Evolutionary conservation across 1,140 invertebrate species (phyloP).

Genomic region (Calephelis virginiensis): DNA sequence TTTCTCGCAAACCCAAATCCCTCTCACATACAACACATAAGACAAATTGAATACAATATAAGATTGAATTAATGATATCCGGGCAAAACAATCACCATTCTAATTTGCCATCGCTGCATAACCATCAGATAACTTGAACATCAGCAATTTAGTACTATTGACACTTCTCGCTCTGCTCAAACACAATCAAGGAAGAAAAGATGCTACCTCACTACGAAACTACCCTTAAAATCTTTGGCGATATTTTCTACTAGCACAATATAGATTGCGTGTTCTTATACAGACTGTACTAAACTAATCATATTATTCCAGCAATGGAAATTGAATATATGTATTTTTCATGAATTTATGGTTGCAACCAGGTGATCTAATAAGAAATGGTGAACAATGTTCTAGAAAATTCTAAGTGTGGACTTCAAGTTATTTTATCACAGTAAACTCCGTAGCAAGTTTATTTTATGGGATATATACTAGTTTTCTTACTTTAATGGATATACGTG

Average conservation of each 20-base stretch:
- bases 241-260: neutral
- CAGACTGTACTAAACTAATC: neutral
- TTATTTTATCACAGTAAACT: slow-evolving; percentile 6
- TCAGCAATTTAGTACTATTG: slow-evolving; percentile 58
- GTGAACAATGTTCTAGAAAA: slow-evolving; percentile 30
- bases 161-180: slow-evolving; percentile 44
- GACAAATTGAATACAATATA: neutral
- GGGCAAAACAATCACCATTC: neutral
- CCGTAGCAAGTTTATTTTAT: neutral
- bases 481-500: too few relatives aligned
- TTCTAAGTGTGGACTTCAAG: slow-evolving; percentile 24
- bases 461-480: neutral
- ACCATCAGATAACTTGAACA: slow-evolving; percentile 35
- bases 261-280: slow-evolving; percentile 31
- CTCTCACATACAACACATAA: neutral
- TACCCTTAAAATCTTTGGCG: neutral
- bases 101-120: slow-evolving; percentile 19
- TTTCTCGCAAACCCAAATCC: neutral
- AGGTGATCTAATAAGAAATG: slow-evolving; percentile 24
- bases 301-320: slow-evolving; percentile 32
- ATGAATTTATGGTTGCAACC: neutral
- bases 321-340: neutral
- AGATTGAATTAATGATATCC: neutral
- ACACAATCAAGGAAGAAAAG: slow-evolving; percentile 58
- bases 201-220: slow-evolving; percentile 34